Percentiles rank a stretch among this genome's conserved stretches.
Evolutionary conservation across 2,888 invertebrate species (phyloP).

Genomic region (Ornithoptera priamus): DNA sequence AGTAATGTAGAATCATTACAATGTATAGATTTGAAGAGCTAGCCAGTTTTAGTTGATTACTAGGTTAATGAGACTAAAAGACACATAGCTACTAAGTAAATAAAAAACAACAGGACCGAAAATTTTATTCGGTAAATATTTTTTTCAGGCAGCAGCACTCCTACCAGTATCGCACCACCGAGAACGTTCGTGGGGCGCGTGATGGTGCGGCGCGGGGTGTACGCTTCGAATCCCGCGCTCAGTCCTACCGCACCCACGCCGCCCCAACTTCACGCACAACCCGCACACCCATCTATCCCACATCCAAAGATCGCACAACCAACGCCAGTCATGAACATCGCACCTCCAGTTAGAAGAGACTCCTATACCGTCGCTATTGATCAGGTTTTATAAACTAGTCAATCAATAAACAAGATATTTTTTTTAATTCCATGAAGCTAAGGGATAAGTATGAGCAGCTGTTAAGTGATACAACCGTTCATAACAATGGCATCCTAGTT

Average conservation of each 20-base stretch:
- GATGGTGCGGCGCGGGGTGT: constrained; percentile 41
- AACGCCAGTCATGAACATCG: constrained; percentile 36
- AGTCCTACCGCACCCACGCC: constrained; percentile 49
- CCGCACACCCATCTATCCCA: constrained; percentile 42
- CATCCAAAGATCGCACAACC: constrained; percentile 22
- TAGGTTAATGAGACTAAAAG: no score
- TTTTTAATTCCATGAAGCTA: no score
- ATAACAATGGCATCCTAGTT: no score
- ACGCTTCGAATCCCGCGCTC: constrained; percentile 49
- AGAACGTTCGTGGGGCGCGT: constrained; percentile 42
- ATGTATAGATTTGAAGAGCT: no score
- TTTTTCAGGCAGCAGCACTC: constrained; percentile 37
- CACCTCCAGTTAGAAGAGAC: constrained; percentile 39
- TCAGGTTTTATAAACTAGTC: constrained; percentile 30
- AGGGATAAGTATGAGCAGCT: no score
- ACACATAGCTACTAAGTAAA: no score
- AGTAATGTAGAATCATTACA: no score
- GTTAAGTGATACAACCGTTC: no score
- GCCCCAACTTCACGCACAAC: constrained; percentile 47
- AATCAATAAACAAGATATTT: neutral
- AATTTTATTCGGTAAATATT: neutral
- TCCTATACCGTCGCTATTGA: constrained; percentile 45
- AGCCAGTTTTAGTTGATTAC: no score
- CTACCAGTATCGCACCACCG: constrained; percentile 30
- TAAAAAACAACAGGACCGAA: neutral